A percentile compares a stretch with the other conserved stretches of the same genome.
These are phyloP conservation scores for Thereva nobilitata DNA, from an alignment of 2,888 invertebrate species.

Conservation along the genomic window DNA sequence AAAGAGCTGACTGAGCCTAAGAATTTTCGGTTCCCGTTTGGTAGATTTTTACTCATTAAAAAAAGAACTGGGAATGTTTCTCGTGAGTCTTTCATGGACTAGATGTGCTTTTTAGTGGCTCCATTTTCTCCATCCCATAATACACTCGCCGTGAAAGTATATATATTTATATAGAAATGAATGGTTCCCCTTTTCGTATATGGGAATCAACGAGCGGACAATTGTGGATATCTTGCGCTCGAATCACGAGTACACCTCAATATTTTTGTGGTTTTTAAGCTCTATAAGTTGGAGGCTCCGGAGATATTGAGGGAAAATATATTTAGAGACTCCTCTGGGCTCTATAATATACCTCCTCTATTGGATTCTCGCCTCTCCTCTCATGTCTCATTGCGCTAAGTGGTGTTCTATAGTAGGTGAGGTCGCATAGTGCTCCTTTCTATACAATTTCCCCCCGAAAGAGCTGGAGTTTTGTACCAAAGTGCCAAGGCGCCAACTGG, in stretches of 20 bases:
- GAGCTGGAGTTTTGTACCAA: constrained; percentile 20
- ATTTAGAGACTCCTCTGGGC: constrained; percentile 28
- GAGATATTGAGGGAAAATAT: constrained; percentile 1
- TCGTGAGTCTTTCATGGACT: too few species aligned
- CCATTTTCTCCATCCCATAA: too few species aligned
- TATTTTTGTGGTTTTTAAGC: constrained; percentile 28
- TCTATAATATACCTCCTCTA: constrained; percentile 10
- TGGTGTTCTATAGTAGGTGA: background rate
- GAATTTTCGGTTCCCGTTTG: too few species aligned
- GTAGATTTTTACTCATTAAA: too few species aligned
- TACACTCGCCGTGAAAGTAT: too few species aligned
- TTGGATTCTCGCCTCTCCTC: constrained; percentile 3
- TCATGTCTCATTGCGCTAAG: constrained; percentile 16
- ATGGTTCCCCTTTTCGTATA: constrained; percentile 17
- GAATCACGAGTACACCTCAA: constrained; percentile 19
- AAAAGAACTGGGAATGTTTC: too few species aligned
- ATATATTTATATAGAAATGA: too few species aligned
- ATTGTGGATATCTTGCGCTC: constrained; percentile 20
- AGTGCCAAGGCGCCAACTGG: constrained; percentile 26
- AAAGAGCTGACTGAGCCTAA: too few species aligned
- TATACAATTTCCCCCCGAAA: constrained; percentile 5
- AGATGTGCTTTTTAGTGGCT: too few species aligned
- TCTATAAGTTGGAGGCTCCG: background rate
- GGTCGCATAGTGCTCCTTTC: constrained; percentile 4
- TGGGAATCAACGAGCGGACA: constrained; percentile 14